Base-by-base conservation (phyloP, 1,140 invertebrate species). In the Halesus radiatus region DNA sequence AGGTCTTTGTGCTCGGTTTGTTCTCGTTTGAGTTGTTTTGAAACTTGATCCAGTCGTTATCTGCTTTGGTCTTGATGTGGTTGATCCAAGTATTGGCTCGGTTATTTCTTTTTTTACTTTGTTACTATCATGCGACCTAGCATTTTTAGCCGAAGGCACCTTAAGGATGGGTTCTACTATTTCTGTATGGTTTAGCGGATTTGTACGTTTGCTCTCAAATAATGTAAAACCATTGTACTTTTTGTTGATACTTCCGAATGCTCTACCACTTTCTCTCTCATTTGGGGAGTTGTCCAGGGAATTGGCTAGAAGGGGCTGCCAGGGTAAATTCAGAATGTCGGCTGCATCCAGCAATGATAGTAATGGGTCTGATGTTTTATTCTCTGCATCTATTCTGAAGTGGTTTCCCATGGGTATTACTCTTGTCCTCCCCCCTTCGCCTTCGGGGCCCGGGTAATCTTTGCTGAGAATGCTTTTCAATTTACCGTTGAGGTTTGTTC, bases 111-210 rank as follows among this genome's bases (percentile, higher is more conserved):
- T 85, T 20, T 82, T 82, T 76, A 85, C 81, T 81, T 87, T 85
- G 64, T 85, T 70, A 83, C 81, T 74, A 85, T 88, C 86, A 72
- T 89, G 85, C 80, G 90, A 85, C 85, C 90, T 81, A 74, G 90
- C 83, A 75, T 88, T 88, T 81, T 91, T 91, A 0, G 90, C 87
- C 0, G 91, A 91, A 1, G 93, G 91, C 0, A 94, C 92, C 79
- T 92, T 89, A 1, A 95, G 85, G 10, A 95, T 92, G 0, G 94
- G 94, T 82, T 95, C 94, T 0, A 93, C 92, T 22, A 95, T 95
- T 85, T 95, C 94, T 0, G 60, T 85, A 83, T 13, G 87, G 84
- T 32, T 87, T 87, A 0, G 91, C 18, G 86, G 68, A 82, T 81
- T 3, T n/a, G 26, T 54, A 4, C 26, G 16, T 32, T 80, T 77